Conservation (phyloP, 2,888 invertebrate genomes). For the Platerodrilus igneus region DNA sequence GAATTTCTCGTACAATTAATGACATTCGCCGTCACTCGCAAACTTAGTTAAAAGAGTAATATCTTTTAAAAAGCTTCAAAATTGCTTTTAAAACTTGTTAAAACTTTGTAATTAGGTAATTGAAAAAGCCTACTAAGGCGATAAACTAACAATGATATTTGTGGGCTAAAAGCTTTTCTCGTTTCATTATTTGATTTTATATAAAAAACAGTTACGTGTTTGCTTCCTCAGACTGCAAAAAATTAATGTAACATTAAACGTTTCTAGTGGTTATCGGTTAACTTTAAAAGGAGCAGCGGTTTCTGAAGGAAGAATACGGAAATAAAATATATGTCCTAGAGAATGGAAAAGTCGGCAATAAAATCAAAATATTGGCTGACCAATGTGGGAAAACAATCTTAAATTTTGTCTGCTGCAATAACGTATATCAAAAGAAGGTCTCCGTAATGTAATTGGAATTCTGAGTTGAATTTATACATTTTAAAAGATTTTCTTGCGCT, state of each 20-base stretch:
- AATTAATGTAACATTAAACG: slow-evolving; percentile 15
- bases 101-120: slow-evolving; percentile 47
- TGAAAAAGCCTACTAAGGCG: slow-evolving; percentile 40
- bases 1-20: slow-evolving; percentile 24
- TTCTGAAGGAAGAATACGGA: slow-evolving; percentile 22
- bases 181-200: slow-evolving; percentile 1
- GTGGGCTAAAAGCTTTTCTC: slow-evolving; percentile 5
- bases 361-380: slow-evolving; percentile 44
- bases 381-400: slow-evolving; percentile 39
- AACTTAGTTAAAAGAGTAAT: slow-evolving; percentile 43
- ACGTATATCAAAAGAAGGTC: slow-evolving; percentile 33
- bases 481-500: slow-evolving; percentile 8
- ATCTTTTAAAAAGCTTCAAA: slow-evolving; percentile 43
- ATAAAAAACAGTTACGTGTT: neutral
- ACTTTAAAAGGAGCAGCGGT: slow-evolving; percentile 24
- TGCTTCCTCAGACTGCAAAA: neutral
- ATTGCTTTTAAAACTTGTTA: slow-evolving; percentile 47
- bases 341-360: slow-evolving; percentile 39
- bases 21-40: slow-evolving; percentile 19
- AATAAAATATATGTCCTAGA: slow-evolving; percentile 31
- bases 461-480: slow-evolving; percentile 27
- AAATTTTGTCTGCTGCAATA: slow-evolving; percentile 35
- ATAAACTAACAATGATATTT: slow-evolving; percentile 23
- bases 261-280: slow-evolving; percentile 15
- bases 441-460: slow-evolving; percentile 36